Conservation (phyloP, 2,888 invertebrate genomes). For the Acholoe squamosa region DNA sequence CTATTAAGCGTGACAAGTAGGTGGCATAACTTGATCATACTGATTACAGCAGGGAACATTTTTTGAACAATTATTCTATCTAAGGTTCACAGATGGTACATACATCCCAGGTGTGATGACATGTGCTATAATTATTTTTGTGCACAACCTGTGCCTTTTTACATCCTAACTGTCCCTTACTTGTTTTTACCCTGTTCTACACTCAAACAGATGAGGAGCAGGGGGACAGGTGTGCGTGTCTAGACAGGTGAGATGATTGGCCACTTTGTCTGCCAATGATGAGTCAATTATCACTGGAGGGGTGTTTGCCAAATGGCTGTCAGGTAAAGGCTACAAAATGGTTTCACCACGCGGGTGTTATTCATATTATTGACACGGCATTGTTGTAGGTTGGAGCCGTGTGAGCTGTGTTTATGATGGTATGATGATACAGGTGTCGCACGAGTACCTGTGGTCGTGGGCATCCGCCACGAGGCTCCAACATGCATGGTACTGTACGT, state of each 20-base stretch:
- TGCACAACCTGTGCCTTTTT: neutral
- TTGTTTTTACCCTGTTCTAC: neutral
- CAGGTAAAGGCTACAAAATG: neutral
- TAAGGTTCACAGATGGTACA: too few species aligned
- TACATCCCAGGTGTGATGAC: too few species aligned
- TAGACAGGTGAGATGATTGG: constrained; percentile 51
- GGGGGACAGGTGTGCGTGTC: constrained; percentile 36
- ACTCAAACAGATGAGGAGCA: neutral
- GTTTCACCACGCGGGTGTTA: neutral
- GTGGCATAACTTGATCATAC: too few species aligned
- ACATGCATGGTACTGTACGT: too few species aligned
- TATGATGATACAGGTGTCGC: neutral
- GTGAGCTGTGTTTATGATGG: neutral
- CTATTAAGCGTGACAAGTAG: too few species aligned
- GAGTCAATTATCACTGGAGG: constrained; percentile 22
- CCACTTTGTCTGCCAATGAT: constrained; percentile 49
- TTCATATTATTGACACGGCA: neutral
- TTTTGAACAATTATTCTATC: too few species aligned
- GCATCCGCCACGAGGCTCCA: neutral
- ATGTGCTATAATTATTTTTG: neutral
- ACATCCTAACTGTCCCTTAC: neutral
- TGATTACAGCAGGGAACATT: too few species aligned
- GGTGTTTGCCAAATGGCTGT: neutral
- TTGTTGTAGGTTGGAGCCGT: neutral
- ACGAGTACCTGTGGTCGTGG: neutral